Evolutionary conservation across 1,140 invertebrate species (phyloP), one percentile per base, ranked within the genome.

Genomic region (Brachionus rotundiformis): DNA sequence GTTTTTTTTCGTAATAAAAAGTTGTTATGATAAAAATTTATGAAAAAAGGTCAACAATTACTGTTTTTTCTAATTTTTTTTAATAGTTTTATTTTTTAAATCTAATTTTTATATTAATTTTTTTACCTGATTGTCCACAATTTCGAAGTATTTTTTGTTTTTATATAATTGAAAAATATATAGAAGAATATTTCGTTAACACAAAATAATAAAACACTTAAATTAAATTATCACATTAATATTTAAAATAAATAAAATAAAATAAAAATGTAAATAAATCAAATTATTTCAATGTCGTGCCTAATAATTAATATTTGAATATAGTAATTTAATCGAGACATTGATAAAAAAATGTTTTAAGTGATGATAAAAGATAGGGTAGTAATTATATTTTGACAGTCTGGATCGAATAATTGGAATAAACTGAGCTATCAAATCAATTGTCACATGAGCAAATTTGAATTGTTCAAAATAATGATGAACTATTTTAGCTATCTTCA

Each of bases 241-340:
- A n/a, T n/a, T n/a, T n/a, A 41, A 41, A 41, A 41, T 41, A 13
- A 41, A 41, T 13, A 41, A 41, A 13, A n/a, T n/a, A n/a, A n/a
- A n/a, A n/a, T n/a, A n/a, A 41, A 41, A 41, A 41, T 0, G 10
- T 4, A 41, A 41, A 41, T 41, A 41, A 11, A 2, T 11, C n/a
- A 41, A 13, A 41, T 41, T 41, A 41, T n/a, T n/a, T n/a, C n/a
- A n/a, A n/a, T n/a, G n/a, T n/a, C n/a, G 47, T 8, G 8, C 19
- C n/a, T 54, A 54, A 19, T 54, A 54, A 54, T 54, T 54, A 54
- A 54, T 8, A 8, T 54, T 54, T 54, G 3, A 19, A 54, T 54
- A 54, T 54, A 19, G 47, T 54, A 54, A 54, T 54, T 54, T 54
- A 54, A 54, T 54, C n/a, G 47, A 54, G 47, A 54, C 47, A 54